phyloP scores from a whole-genome alignment of 2,888 invertebrate species.

The Platypus cylindrus region DNA sequence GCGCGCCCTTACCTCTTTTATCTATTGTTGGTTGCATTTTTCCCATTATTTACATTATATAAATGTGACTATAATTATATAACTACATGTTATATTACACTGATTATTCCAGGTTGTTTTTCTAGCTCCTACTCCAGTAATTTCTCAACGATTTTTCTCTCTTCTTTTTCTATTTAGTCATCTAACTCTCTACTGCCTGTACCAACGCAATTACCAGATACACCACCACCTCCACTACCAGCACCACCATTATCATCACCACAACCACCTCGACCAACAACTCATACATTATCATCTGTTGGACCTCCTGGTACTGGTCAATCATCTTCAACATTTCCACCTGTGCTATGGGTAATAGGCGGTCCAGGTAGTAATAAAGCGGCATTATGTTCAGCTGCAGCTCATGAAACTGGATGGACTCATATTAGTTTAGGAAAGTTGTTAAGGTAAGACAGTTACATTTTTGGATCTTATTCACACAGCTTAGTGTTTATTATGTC shows the following conservation, averaged over 20 bases:
- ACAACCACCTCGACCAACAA: constrained; percentile 25
- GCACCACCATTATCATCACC: neutral
- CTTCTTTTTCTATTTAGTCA: neutral
- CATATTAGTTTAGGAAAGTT: constrained; percentile 53
- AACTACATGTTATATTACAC: no score
- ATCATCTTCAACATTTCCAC: constrained; percentile 30
- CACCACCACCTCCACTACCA: neutral
- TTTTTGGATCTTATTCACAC: no score
- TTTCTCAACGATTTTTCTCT: no score
- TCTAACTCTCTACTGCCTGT: constrained; percentile 2
- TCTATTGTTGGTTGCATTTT: neutral
- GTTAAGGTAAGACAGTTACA: constrained; percentile 39
- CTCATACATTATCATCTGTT: constrained; percentile 31
- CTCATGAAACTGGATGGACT: constrained; percentile 46
- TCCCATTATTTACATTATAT: no score
- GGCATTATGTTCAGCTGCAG: constrained; percentile 58
- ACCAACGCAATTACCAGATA: neutral
- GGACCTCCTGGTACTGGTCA: constrained; percentile 4
- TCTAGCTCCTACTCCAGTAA: no score
- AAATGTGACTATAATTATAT: no score
- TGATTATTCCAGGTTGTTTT: no score
- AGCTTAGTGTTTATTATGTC: no score
- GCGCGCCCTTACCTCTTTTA: no score
- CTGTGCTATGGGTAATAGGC: constrained; percentile 47
- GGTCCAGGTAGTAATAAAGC: constrained; percentile 90